Evolutionary conservation across 1,140 invertebrate genomes (phyloP).

Genomic region (Drosophila eugracilis): DNA sequence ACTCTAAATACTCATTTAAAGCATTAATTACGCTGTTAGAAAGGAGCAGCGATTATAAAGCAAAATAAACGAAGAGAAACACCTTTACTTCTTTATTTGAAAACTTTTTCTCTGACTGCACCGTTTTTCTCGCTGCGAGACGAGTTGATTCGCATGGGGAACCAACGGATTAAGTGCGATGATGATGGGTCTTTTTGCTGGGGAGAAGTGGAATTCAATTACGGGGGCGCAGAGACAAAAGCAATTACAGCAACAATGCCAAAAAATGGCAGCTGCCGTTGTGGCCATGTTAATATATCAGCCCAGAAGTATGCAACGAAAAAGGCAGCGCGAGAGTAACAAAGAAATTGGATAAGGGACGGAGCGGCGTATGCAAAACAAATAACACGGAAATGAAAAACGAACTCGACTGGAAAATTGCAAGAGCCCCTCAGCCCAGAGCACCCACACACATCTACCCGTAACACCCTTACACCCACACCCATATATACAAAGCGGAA

Average conservation of each 20-base stretch:
- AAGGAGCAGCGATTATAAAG: no score
- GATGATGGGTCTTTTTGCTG: conserved; percentile 10
- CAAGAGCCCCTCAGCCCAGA: conserved; percentile 38
- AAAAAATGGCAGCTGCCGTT: conserved; percentile 64
- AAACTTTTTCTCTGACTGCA: neutral
- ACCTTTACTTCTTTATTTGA: neutral
- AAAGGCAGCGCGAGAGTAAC: conserved; percentile 33
- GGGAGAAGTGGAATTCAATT: conserved; percentile 69
- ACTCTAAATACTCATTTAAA: neutral
- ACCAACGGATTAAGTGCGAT: conserved; percentile 30
- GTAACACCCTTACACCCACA: conserved; percentile 33
- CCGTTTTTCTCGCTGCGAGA: neutral
- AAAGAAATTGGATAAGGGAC: conserved; percentile 24
- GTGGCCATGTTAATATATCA: conserved; percentile 74
- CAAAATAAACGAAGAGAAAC: no score
- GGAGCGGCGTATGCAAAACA: conserved; percentile 66
- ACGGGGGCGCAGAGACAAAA: conserved; percentile 57
- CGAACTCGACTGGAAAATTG: conserved; percentile 80
- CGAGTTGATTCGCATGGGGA: conserved; percentile 9
- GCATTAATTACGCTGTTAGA: no score
- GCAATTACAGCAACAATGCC: conserved; percentile 64
- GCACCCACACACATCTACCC: conserved; percentile 3
- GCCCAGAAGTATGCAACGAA: conserved; percentile 33
- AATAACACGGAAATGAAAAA: conserved; percentile 81
- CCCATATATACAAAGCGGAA: conserved; percentile 45